Evolutionary conservation across 1,140 invertebrate genomes (phyloP).

Genomic region (Cydia splendana): DNA sequence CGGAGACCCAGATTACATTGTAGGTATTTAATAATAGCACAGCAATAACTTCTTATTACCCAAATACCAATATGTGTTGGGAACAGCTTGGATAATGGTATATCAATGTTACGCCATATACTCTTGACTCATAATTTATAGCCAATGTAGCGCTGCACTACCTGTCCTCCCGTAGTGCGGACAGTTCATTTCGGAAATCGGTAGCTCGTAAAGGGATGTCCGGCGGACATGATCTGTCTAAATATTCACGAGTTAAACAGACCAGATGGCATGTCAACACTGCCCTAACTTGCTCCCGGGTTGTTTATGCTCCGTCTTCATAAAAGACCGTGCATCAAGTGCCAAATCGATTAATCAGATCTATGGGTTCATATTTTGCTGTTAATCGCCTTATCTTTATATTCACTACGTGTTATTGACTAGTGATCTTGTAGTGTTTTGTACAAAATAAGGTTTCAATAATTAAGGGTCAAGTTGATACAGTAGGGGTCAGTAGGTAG

Average conservation of each 20-base stretch:
- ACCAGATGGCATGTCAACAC: background rate
- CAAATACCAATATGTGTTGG: background rate
- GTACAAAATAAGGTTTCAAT: too few relatives aligned
- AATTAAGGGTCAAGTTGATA: too few relatives aligned
- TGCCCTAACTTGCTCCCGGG: background rate
- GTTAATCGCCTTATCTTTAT: too few relatives aligned
- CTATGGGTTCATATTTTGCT: too few relatives aligned
- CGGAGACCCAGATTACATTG: background rate
- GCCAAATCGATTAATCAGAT: too few relatives aligned
- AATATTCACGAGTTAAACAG: background rate
- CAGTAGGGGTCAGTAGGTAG: too few relatives aligned
- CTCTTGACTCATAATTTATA: too few relatives aligned
- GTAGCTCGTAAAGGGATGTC: background rate
- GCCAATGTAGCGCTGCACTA: too few relatives aligned
- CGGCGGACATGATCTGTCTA: background rate
- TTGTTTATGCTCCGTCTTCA: too few relatives aligned
- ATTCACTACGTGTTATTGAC: too few relatives aligned
- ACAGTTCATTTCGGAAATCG: background rate
- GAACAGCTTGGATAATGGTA: background rate
- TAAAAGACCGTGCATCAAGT: too few relatives aligned
- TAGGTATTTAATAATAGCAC: background rate
- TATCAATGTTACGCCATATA: background rate
- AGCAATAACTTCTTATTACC: background rate
- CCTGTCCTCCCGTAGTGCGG: background rate
- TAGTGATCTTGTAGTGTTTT: too few relatives aligned